phyloP scores from a whole-genome alignment of 2,888 invertebrate genomes.

The Drosophila seclusa region DNA sequence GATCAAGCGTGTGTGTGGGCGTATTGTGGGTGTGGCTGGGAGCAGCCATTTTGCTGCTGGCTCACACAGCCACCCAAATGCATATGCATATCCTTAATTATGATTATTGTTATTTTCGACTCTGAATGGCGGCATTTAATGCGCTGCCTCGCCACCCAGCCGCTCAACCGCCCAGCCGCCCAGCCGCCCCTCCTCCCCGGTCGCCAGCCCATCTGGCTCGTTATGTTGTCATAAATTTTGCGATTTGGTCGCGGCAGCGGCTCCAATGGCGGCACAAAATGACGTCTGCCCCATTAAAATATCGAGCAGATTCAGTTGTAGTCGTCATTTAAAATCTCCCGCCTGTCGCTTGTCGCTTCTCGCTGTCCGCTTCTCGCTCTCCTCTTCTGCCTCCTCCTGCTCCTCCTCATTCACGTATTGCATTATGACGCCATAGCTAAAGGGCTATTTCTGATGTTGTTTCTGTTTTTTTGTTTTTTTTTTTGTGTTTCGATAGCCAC shows the following conservation, averaged over 20 bases:
- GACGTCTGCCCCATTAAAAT: conserved; percentile 80
- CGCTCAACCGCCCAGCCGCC: neutral
- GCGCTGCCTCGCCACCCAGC: conserved; percentile 33
- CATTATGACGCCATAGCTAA: conserved; percentile 71
- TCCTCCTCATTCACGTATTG: conserved; percentile 33
- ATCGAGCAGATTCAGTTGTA: conserved; percentile 62
- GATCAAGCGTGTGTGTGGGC: conserved; percentile 41
- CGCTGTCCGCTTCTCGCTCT: neutral
- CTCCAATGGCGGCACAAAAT: conserved; percentile 69
- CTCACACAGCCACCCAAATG: conserved; percentile 39
- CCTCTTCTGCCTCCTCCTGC: neutral
- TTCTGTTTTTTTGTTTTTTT: conserved; percentile 13
- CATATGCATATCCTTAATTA: conserved; percentile 83
- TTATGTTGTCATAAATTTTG: conserved; percentile 80
- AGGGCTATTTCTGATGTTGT: conserved; percentile 25
- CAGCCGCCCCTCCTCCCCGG: neutral
- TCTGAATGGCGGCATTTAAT: conserved; percentile 82
- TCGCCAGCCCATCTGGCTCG: conserved; percentile 56
- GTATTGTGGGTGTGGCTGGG: conserved; percentile 5
- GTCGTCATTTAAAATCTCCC: conserved; percentile 40
- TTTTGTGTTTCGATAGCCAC: conserved; percentile 25
- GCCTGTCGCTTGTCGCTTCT: conserved; percentile 6
- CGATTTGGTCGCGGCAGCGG: conserved; percentile 64
- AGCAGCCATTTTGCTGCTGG: conserved; percentile 47
- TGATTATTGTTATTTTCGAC: conserved; percentile 83